Percentiles rank a stretch among this genome's conserved stretches.
Evolutionary conservation across 1,140 invertebrate genomes (phyloP).

Genomic region (Andrena cerasifolii): DNA sequence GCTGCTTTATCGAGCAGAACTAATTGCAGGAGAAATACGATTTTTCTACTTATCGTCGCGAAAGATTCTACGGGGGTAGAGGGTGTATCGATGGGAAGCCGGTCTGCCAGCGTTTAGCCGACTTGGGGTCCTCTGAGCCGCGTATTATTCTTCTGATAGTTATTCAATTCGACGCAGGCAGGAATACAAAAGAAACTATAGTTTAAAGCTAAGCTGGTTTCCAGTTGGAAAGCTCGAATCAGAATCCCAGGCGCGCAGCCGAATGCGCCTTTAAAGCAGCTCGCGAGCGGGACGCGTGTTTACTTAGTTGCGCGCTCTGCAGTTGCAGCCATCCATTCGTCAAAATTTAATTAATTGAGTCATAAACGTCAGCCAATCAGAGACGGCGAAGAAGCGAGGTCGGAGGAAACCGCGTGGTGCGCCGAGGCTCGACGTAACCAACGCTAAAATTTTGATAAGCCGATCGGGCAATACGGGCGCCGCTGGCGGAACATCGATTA

Average conservation of each 20-base stretch:
- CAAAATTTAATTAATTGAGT: neutral
- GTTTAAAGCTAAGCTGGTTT: too few species aligned
- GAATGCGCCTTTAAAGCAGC: neutral
- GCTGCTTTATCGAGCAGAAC: constrained; percentile 65
- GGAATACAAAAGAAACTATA: too few species aligned
- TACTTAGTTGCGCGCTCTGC: neutral
- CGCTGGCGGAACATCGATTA: neutral
- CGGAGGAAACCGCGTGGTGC: too few species aligned
- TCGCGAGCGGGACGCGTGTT: neutral
- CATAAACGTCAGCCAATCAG: neutral
- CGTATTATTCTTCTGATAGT: too few species aligned
- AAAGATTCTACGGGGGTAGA: neutral
- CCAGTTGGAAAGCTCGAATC: too few species aligned
- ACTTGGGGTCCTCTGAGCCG: neutral
- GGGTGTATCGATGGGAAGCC: neutral
- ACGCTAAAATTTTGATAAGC: too few species aligned
- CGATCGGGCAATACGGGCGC: neutral
- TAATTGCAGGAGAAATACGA: constrained; percentile 53
- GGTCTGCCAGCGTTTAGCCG: neutral
- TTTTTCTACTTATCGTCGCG: constrained; percentile 39
- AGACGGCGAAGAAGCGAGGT: neutral
- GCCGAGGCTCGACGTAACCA: too few species aligned
- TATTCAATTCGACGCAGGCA: too few species aligned
- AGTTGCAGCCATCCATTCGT: neutral
- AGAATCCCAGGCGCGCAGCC: too few species aligned